phyloP scores from a whole-genome alignment of 2,888 invertebrate genomes.

The Caenorhabditis doughertyi region DNA sequence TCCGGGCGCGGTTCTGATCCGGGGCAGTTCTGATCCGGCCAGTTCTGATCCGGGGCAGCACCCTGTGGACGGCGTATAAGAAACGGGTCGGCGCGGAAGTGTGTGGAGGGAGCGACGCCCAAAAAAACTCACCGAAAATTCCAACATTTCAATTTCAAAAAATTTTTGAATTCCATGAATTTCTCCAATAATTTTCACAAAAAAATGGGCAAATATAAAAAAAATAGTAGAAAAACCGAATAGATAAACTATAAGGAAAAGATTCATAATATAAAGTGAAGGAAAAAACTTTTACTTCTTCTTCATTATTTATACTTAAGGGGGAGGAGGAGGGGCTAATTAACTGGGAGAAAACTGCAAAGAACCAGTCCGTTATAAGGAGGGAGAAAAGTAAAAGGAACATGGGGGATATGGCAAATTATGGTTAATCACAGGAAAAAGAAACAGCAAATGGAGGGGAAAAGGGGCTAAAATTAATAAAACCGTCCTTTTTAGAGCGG shows the following conservation, averaged over 20 bases:
- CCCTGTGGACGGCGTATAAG: too few species aligned
- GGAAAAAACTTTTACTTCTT: too few species aligned
- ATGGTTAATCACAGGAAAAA: constrained; percentile 15
- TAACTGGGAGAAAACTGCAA: background rate
- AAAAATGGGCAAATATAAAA: constrained; percentile 14
- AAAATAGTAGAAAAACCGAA: background rate
- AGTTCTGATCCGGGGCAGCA: too few species aligned
- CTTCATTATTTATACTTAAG: too few species aligned
- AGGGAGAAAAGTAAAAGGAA: background rate
- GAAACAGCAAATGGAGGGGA: background rate
- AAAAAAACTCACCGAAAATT: constrained; percentile 40
- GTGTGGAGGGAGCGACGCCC: too few species aligned
- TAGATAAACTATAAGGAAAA: background rate
- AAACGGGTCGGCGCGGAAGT: too few species aligned
- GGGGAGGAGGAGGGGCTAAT: background rate
- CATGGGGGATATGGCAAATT: constrained; percentile 16
- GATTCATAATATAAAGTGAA: background rate
- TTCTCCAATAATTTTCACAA: constrained; percentile 10
- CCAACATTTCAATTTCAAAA: constrained; percentile 25
- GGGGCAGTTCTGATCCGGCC: too few species aligned
- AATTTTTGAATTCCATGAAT: constrained; percentile 26
- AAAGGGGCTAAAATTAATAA: too few species aligned
- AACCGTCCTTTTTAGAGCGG: too few species aligned
- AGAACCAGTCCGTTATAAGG: constrained; percentile 21
- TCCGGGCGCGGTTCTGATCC: too few species aligned